A percentile compares a stretch with the other conserved stretches of the same genome.
Evolutionary conservation across 2,113 vertebrate species (phyloP).

Genomic region (Paramormyrops kingsleyae): DNA sequence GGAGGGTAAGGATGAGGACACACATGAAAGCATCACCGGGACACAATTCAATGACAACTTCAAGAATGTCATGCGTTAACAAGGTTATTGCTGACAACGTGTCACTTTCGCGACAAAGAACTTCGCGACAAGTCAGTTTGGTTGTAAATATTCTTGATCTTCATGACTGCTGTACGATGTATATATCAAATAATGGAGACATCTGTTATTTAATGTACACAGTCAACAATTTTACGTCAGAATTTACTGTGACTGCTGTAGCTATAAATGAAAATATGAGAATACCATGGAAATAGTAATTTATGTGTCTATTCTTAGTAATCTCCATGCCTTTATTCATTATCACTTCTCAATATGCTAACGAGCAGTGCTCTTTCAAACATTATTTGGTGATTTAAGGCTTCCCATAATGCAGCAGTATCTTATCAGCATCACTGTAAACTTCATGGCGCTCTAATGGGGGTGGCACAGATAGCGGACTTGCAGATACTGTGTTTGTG

Average conservation of each 20-base stretch:
- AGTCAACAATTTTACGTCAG: not conserved
- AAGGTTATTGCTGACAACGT: not conserved
- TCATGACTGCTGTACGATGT: not conserved
- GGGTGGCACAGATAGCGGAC: not conserved
- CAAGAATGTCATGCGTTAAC: not conserved
- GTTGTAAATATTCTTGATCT: not conserved
- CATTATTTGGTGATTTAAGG: not conserved
- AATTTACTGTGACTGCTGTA: not conserved
- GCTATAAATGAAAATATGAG: not conserved
- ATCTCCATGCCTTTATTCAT: not conserved
- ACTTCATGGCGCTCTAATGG: not conserved
- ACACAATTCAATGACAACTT: not conserved
- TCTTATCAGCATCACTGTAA: not conserved
- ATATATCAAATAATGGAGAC: not conserved
- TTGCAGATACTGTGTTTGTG: not conserved
- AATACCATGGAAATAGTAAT: not conserved
- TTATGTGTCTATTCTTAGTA: not conserved
- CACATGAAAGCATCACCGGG: not conserved
- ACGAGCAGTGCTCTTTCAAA: not conserved
- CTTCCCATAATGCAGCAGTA: not conserved
- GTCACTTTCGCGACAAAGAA: not conserved
- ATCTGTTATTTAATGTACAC: not conserved
- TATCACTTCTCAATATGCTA: not conserved
- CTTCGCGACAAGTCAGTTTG: not conserved
- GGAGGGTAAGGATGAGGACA: not conserved